A percentile compares a stretch with the other conserved stretches of the same genome.
phyloP scores from a whole-genome alignment of 2,113 vertebrate species.

The Puma concolor region DNA sequence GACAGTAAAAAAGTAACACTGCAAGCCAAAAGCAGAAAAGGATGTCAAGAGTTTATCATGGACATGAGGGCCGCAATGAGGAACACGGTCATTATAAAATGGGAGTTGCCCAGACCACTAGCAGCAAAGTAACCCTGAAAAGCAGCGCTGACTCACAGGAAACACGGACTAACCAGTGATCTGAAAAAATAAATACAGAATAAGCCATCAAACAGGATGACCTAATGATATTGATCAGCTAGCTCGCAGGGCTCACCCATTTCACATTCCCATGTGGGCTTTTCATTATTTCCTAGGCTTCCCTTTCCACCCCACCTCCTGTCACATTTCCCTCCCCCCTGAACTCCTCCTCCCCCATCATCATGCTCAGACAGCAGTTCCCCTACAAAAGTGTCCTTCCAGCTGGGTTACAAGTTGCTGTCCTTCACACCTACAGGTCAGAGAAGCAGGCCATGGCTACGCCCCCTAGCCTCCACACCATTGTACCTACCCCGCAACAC shows the following conservation, averaged over 20 bases:
- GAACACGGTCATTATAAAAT: not conserved
- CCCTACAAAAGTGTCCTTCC: not conserved
- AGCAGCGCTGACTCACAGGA: not conserved
- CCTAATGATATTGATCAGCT: not conserved
- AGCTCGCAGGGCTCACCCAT: not conserved
- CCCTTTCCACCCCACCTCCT: not conserved
- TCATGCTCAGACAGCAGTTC: not conserved
- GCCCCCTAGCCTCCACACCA: not conserved
- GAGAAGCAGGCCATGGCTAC: accelerated
- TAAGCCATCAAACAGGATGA: accelerated
- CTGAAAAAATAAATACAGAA: not conserved
- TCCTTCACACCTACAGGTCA: not conserved
- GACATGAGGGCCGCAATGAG: not conserved
- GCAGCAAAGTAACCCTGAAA: not conserved
- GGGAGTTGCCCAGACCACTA: not conserved
- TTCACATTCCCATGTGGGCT: not conserved
- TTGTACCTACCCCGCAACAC: not conserved
- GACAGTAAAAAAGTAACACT: not conserved
- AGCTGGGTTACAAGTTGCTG: not conserved
- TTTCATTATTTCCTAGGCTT: not conserved
- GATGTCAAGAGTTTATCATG: not conserved
- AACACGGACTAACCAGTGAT: not conserved
- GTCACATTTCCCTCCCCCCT: not conserved
- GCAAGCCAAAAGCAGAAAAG: not conserved
- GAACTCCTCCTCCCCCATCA: not conserved